A percentile compares a stretch with the other conserved stretches of the same genome.
Evolutionary conservation across 2,888 invertebrate species (phyloP).

Genomic region (Dynastes maya): DNA sequence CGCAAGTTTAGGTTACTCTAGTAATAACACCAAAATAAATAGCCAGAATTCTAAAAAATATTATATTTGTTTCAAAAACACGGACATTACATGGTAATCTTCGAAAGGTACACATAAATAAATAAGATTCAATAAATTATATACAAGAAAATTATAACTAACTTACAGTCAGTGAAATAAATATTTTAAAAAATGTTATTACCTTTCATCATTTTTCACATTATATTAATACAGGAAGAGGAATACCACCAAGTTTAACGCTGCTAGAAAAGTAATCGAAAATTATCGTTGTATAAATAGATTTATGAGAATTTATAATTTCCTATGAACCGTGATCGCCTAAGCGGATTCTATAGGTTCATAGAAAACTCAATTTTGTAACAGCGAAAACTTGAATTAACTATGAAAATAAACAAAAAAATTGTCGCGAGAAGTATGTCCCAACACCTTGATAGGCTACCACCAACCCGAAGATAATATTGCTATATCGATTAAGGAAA

Average conservation of each 20-base stretch:
- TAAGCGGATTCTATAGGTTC: background rate
- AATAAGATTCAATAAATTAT: constrained; percentile 40
- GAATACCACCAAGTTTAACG: constrained; percentile 28
- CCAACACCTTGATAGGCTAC: constrained; percentile 63
- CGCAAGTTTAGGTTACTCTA: too few relatives aligned
- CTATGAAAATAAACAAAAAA: constrained; percentile 6
- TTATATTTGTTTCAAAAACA: constrained; percentile 31
- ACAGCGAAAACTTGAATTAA: constrained; percentile 48
- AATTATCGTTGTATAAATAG: background rate
- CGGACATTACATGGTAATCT: constrained; percentile 41
- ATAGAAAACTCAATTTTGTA: constrained; percentile 40
- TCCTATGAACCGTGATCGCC: background rate
- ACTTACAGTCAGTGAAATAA: constrained; percentile 3
- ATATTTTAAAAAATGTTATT: constrained; percentile 2
- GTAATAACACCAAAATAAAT: background rate
- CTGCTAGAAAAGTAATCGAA: constrained; percentile 21
- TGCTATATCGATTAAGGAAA: constrained; percentile 55
- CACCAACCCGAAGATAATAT: constrained; percentile 65
- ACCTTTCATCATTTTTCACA: background rate
- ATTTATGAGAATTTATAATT: constrained; percentile 6
- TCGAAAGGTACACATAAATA: constrained; percentile 36
- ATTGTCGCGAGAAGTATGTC: constrained; percentile 35
- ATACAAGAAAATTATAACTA: constrained; percentile 22
- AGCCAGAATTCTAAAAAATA: constrained; percentile 13
- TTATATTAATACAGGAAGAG: constrained; percentile 4